A percentile compares a stretch with the other conserved stretches of the same genome.
Evolutionary conservation across 2,888 invertebrate species (phyloP).

Genomic region (Drosophila diplacantha): DNA sequence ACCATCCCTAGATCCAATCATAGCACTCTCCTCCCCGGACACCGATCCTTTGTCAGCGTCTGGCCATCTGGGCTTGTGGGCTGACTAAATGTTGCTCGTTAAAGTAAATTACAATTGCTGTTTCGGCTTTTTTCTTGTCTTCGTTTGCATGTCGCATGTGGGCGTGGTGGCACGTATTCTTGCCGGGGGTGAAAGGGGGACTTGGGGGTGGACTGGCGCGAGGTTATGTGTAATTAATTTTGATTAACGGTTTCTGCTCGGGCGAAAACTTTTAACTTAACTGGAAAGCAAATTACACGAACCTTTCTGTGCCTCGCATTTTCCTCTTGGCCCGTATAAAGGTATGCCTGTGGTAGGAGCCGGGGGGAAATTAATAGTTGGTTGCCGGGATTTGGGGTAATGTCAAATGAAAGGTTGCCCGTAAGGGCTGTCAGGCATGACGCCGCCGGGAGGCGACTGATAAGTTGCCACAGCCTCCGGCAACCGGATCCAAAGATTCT

Average conservation of each 20-base stretch:
- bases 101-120: constrained; percentile 71
- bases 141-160: constrained; percentile 65
- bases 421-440: constrained; percentile 29
- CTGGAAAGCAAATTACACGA: constrained; percentile 43
- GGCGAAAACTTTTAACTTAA: constrained; percentile 61
- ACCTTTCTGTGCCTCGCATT: constrained; percentile 28
- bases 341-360: constrained; percentile 3
- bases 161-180: constrained; percentile 56
- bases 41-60: constrained; percentile 11
- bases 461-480: constrained; percentile 19
- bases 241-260: constrained; percentile 61
- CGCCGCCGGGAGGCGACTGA: constrained; percentile 9
- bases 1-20: constrained; percentile 44
- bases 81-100: constrained; percentile 68
- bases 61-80: constrained; percentile 43
- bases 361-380: constrained; percentile 18
- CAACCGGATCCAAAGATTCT: constrained; percentile 5
- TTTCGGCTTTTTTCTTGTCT: constrained; percentile 37
- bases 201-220: constrained; percentile 19
- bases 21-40: constrained; percentile 19
- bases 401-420: constrained; percentile 37
- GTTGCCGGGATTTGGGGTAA: constrained; percentile 33
- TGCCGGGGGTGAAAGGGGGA: background rate
- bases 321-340: constrained; percentile 19
- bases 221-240: constrained; percentile 66